Base-by-base conservation (phyloP, 2,113 vertebrate genomes). In the Notothenia rossii region DNA sequence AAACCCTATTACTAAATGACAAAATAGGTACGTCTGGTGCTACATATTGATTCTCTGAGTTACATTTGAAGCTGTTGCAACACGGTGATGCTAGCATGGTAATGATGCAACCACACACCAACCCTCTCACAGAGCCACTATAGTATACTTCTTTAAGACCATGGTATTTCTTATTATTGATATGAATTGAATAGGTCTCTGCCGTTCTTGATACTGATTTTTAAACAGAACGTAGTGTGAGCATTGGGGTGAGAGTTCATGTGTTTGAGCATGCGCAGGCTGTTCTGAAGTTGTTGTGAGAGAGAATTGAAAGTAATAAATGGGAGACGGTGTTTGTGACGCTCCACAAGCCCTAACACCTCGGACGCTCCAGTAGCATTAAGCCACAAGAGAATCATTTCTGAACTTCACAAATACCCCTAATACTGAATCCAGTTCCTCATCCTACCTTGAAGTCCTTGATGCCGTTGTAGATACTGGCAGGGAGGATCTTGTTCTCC, bases 391-490 rank as follows among this genome's bases (percentile, higher is more conserved):
- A 70, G 10, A 0, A 76, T 25, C n/a, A 25, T 58, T 15, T 13
- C 14, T n/a, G 3, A 54, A 64, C n/a, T 33, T 69, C 53, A 18
- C 11, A 0, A 50, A 46, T 48, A 40, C 10, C 12, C 2, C 55
- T 40, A 29, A 29, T n/a, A 18, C 49, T 70, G 29, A 69, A 10
- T 29, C 48, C 10, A 8, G 33, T 49, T 43, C 67, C 33, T 70
- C 11, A 64, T 40, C 64, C 90, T 90, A 99, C 98, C 97, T 98
- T 99, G 89, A 99, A 97, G 85, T 98, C 96, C 90, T 93, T 98
- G 93, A 99, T 97, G 74, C 95, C 96, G 64, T 93, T 95, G 88
- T 98, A 98, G 92, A 99, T 96, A 92, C 96, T 97, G 86, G 96
- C 77, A 45, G 96, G 94, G 15, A 95, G 94, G 76, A 95, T 55